phyloP scores from a whole-genome alignment of 2,113 vertebrate genomes.

The Callipepla squamata region DNA sequence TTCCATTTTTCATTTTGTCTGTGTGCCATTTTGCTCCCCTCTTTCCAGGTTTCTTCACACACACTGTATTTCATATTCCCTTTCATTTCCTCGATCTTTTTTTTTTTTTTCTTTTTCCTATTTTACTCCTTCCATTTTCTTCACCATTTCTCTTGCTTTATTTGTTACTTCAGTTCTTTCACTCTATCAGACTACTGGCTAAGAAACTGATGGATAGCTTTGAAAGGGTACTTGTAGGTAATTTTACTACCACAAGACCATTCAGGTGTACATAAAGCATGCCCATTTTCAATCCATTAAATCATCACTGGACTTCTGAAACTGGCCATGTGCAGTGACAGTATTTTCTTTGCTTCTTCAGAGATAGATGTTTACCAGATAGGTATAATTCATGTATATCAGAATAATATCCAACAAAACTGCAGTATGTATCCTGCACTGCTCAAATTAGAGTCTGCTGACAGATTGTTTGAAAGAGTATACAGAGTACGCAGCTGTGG shows the following conservation, averaged over 20 bases:
- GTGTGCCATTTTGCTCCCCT: background rate
- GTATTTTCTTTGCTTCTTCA: background rate
- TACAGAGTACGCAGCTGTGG: constrained; percentile 64
- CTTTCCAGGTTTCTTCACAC: background rate
- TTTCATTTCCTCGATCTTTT: background rate
- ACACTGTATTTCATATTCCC: background rate
- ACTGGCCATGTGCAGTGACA: background rate
- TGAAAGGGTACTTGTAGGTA: background rate
- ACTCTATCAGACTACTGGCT: background rate
- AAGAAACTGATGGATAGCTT: background rate
- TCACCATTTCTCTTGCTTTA: background rate
- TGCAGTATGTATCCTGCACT: background rate
- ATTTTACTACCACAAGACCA: background rate
- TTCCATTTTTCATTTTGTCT: background rate
- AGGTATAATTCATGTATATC: background rate
- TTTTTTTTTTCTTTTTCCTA: background rate
- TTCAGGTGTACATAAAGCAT: background rate
- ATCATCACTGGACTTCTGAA: background rate
- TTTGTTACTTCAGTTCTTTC: background rate
- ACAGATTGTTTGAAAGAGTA: constrained; percentile 61
- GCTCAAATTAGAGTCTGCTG: constrained; percentile 47
- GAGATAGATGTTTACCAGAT: background rate
- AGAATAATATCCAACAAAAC: constrained; percentile 2
- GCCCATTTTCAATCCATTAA: background rate
- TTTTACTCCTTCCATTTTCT: background rate